Evolutionary conservation across 2,888 invertebrate genomes (phyloP).

Genomic region (Ecliptopera silaceata): DNA sequence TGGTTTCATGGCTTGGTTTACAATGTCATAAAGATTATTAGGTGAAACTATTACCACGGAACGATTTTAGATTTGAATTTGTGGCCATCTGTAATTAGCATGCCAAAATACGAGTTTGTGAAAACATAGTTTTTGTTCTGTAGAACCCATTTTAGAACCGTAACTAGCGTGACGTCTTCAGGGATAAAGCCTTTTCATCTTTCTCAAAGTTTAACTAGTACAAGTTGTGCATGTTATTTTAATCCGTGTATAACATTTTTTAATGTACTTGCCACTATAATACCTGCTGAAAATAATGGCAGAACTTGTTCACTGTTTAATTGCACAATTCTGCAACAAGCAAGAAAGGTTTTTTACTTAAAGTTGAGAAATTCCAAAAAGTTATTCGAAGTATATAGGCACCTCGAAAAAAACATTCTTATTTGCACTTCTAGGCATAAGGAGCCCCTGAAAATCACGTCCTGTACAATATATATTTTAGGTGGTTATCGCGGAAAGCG

Average conservation of each 20-base stretch:
- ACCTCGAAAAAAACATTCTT: background rate
- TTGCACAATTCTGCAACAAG: background rate
- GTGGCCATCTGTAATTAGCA: background rate
- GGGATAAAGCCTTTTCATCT: background rate
- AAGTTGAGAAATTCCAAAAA: background rate
- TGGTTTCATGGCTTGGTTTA: too few species aligned
- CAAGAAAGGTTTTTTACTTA: background rate
- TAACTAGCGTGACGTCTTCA: background rate
- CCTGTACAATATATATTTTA: conserved; percentile 28
- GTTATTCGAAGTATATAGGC: conserved; percentile 13
- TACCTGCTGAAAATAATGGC: too few species aligned
- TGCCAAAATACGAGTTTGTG: background rate
- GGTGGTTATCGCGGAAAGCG: conserved; percentile 29
- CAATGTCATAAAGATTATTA: too few species aligned
- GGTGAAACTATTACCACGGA: too few species aligned
- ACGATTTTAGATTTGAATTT: too few species aligned
- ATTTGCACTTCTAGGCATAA: conserved; percentile 2
- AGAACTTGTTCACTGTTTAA: too few species aligned
- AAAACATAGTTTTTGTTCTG: background rate
- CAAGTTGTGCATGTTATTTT: background rate
- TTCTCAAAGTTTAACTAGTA: background rate
- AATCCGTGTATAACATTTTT: background rate
- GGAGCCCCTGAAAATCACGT: conserved; percentile 15
- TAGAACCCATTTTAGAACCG: background rate
- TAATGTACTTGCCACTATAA: too few species aligned